Evolutionary conservation across 2,113 vertebrate genomes (phyloP), one percentile per base, ranked within the genome.

Genomic region (Pithys albifrons): DNA sequence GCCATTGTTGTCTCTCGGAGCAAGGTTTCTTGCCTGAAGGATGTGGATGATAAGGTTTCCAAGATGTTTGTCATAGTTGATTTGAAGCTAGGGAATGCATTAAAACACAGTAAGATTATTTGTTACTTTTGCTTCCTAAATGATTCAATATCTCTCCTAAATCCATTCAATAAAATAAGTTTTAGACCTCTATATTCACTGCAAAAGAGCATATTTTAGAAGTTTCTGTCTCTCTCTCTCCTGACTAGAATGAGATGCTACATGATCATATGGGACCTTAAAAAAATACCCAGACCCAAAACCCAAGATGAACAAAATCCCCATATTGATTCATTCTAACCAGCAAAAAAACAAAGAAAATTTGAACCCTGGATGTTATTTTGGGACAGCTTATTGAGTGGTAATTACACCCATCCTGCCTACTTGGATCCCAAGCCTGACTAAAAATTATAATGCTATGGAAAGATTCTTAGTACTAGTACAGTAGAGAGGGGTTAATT

Each of bases 1-100:
- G 80, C 99, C 98, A 16, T 99, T 99, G 97, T 99, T 99, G 97
- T 99, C 99, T 95, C 99, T 98, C 43, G 98, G 98, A 85, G 98
- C 98, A 67, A 99, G 98, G 97, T 99, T 99, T 97, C 99, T 99
- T 91, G 99, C 99, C 98, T 99, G 99, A 92, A 99, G 99, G 82
- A 99, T 98, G 55, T 99, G 99, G 91, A 99, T 99, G 94, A 99
- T 99, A 71, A 99, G 97, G 97, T 99, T 99, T 95, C 99, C 99
- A 93, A 99, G 98, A 95, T 99, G 99, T 91, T 98, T 99, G 98
- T 99, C 99, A 91, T 99, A 99, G 98, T 98, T 99, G 98, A 99
- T 98, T 98, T 99, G 99, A 97, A 99, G 99, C 99, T 99, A 97
- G 70, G 95, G 57, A 83, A 62, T n/a, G 66, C 5, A 97, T 92